Evolutionary conservation across 2,888 invertebrate species (phyloP), one percentile per base, ranked within the genome.

Genomic region (Oeneis ivallda): DNA sequence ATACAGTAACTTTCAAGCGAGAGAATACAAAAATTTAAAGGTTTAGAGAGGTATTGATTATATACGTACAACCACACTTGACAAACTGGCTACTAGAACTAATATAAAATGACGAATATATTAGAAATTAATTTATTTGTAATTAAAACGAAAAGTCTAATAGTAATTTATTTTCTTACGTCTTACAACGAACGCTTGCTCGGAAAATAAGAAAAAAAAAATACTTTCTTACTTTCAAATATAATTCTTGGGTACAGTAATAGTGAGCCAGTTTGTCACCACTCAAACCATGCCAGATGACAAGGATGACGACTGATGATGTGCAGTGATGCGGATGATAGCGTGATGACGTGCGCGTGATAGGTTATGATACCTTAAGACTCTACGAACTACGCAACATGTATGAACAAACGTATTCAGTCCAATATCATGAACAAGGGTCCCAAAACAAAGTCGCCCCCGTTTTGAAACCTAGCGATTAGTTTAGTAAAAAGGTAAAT

Each of bases 281-380:
- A 86, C 82, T 87, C 91, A 91, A 82, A 90, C 90, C 81, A 87
- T 90, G 90, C 83, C 80, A 74, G 78, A 87, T 88, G 88, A 87
- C 76, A 74, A 81, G 76, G 79, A 86, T 84, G 81, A 80, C 70
- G 72, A 66, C 59, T 70, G 65, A 76, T 71, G 75, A 79, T 54
- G 84, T 87, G 88, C 79, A 83, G 89, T 90, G 91, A 91, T 90
- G 91, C 89, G 90, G 90, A 89, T 85, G 87, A 87, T 80, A 79
- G 81, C 82, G 81, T 80, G 80, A 82, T 79, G 80, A 82, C 66
- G 74, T 66, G 62, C 78, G 76, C 76, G 77, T 76, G 75, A 76
- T 70, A 65, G 70, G 62, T 70, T 70, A 72, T 68, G 70, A 72
- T 67, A 64, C 60, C 66, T 64, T 68, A 70, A 67, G 69, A 64